Conservation (phyloP, 1,140 invertebrate genomes). For the Lepidotrigona ventralis region DNA sequence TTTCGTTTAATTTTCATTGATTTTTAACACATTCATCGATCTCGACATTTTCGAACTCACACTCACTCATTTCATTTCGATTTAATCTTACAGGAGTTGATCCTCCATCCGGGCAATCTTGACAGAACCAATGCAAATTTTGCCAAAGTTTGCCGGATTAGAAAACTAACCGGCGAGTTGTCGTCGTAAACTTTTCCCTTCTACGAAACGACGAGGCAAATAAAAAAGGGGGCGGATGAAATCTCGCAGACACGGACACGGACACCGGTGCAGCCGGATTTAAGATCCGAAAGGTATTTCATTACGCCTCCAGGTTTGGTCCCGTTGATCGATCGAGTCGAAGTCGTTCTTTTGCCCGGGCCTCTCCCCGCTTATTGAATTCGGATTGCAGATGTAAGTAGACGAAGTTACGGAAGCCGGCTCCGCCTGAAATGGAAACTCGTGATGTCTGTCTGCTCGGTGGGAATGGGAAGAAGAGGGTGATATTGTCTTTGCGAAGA, state of each 20-base stretch:
- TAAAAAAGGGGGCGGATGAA: neutral
- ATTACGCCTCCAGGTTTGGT: slow-evolving; percentile 6
- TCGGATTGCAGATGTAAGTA: slow-evolving; percentile 27
- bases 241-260: neutral
- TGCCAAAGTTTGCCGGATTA: too few species aligned
- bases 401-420: neutral
- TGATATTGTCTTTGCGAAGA: neutral
- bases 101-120: too few species aligned
- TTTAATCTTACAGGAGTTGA: too few species aligned
- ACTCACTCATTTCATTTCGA: too few species aligned
- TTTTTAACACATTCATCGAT: too few species aligned
- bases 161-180: too few species aligned
- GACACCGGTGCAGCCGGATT: neutral
- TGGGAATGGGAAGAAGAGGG: too few species aligned
- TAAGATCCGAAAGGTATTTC: slow-evolving; percentile 26
- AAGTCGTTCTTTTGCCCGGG: neutral
- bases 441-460: neutral
- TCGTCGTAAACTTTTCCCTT: slow-evolving; percentile 29
- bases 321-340: neutral
- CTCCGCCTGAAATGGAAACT: neutral
- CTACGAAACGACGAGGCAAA: neutral
- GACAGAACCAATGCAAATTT: too few species aligned
- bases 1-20: too few species aligned
- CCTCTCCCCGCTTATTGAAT: slow-evolving; percentile 13
- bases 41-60: too few species aligned